Evolutionary conservation across 1,140 invertebrate genomes (phyloP).

Genomic region (Saccostrea cuccullata): DNA sequence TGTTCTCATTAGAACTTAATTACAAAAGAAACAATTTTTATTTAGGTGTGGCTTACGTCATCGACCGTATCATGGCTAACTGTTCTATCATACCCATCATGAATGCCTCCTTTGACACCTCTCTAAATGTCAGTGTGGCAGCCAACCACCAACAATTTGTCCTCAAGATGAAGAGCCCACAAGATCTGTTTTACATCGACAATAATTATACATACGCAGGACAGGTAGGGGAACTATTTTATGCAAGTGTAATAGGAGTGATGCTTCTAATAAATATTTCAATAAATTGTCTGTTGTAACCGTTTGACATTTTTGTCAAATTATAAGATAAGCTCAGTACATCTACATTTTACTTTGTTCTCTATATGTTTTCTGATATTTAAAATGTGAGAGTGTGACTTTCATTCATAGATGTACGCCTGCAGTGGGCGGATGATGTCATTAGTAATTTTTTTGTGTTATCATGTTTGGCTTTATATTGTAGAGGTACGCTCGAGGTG

Average conservation of each 20-base stretch:
- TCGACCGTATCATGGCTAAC: conserved; percentile 60
- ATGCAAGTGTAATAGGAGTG: not conserved
- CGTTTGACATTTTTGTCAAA: no score
- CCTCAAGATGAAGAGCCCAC: conserved; percentile 60
- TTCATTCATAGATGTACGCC: no score
- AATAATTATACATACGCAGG: conserved; percentile 60
- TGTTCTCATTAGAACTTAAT: no score
- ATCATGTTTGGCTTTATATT: conserved; percentile 3
- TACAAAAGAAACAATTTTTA: not conserved
- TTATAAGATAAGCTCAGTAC: no score
- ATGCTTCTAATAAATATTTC: no score
- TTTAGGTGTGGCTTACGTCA: conserved; percentile 62
- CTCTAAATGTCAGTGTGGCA: conserved; percentile 33
- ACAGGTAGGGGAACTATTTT: conserved; percentile 52
- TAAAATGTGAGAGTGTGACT: no score
- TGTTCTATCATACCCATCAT: conserved; percentile 60
- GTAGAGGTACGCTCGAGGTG: conserved; percentile 63
- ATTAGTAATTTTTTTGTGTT: no score
- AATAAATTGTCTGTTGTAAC: no score
- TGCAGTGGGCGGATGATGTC: no score
- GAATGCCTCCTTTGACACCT: conserved; percentile 51
- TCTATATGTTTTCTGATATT: no score
- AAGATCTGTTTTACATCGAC: conserved; percentile 60
- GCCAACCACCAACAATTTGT: conserved; percentile 40
- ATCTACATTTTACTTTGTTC: no score